A percentile compares a stretch with the other conserved stretches of the same genome.
These are phyloP conservation scores for Cavia aperea DNA, from an alignment of 2,113 vertebrate species.

Conservation along the genomic window DNA sequence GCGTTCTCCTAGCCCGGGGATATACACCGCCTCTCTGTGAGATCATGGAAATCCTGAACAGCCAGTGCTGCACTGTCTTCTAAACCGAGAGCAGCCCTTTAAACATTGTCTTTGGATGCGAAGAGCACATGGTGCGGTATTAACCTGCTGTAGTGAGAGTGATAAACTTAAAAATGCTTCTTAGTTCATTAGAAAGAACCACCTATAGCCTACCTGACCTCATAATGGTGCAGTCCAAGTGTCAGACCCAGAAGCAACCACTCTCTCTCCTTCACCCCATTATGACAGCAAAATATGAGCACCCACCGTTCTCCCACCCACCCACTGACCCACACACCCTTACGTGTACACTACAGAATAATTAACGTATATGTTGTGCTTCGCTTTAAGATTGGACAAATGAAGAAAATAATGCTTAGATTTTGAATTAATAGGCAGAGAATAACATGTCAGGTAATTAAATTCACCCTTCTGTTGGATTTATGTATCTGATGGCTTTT, in stretches of 20 bases:
- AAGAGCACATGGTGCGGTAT: neutral
- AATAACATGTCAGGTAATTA: neutral
- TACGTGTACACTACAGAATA: neutral
- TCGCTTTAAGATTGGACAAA: neutral
- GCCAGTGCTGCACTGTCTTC: neutral
- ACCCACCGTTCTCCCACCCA: neutral
- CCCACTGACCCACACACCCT: neutral
- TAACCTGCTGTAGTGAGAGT: neutral
- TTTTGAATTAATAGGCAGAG: neutral
- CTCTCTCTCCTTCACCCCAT: no score
- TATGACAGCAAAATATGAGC: neutral
- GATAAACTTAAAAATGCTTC: neutral
- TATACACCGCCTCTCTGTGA: constrained; percentile 39
- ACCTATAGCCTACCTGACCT: neutral
- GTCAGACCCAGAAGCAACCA: neutral
- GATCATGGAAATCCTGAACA: constrained; percentile 36
- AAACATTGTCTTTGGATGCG: neutral
- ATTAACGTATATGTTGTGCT: neutral
- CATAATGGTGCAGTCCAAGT: neutral
- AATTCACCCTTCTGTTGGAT: neutral
- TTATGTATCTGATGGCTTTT: neutral
- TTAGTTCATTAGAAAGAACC: neutral
- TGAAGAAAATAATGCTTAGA: neutral
- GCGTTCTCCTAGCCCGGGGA: neutral
- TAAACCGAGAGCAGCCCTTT: constrained; percentile 41